Conservation (phyloP, 2,888 invertebrate species). For the Macrosoma leucophasiata region DNA sequence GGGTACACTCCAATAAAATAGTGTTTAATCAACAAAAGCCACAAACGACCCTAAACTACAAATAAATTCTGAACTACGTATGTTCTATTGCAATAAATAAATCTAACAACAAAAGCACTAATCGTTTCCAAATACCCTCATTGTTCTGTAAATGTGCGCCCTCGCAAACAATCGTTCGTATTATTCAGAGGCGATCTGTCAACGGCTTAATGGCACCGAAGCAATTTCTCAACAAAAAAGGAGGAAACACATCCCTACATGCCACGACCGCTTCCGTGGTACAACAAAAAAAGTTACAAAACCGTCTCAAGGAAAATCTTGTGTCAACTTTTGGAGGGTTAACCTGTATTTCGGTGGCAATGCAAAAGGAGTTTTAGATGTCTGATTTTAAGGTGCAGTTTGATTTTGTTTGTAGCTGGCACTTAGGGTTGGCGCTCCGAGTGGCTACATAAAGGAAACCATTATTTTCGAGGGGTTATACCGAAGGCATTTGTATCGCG, state of each 20-base stretch:
- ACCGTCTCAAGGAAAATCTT: slow-evolving; percentile 53
- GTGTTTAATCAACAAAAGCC: no score
- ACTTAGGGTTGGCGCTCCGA: slow-evolving; percentile 32
- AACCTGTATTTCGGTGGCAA: slow-evolving; percentile 33
- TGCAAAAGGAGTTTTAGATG: slow-evolving; percentile 21
- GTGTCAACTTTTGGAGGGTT: slow-evolving; percentile 42
- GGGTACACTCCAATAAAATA: no score
- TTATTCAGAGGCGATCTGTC: slow-evolving; percentile 70
- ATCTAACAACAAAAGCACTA: slow-evolving; percentile 28
- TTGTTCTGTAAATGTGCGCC: slow-evolving; percentile 51
- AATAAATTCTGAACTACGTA: background rate
- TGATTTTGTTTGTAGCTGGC: slow-evolving; percentile 21
- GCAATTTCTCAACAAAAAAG: slow-evolving; percentile 73
- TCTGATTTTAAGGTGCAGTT: slow-evolving; percentile 13
- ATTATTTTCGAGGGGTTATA: slow-evolving; percentile 72
- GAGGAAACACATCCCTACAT: slow-evolving; percentile 67
- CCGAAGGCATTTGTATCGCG: slow-evolving; percentile 69
- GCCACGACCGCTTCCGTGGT: slow-evolving; percentile 62
- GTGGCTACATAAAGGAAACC: slow-evolving; percentile 58
- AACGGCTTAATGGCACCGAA: slow-evolving; percentile 73
- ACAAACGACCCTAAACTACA: no score
- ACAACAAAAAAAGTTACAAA: slow-evolving; percentile 66
- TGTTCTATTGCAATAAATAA: background rate
- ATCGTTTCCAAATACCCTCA: slow-evolving; percentile 33
- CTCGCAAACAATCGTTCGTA: slow-evolving; percentile 55